phyloP scores from a whole-genome alignment of 2,113 vertebrate species.

The Lonchura striata region DNA sequence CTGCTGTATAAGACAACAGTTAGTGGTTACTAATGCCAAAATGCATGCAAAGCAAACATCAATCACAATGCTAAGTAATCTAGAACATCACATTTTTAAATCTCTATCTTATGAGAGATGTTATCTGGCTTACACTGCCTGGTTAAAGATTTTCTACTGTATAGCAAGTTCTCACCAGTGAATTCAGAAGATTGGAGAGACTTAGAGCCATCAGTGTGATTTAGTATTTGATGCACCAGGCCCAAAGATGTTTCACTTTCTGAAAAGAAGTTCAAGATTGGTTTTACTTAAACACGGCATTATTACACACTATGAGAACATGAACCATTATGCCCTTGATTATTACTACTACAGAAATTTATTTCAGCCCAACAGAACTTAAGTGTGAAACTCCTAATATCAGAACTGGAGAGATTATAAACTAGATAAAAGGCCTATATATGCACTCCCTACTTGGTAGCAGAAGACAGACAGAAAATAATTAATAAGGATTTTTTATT shows the following conservation, averaged over 20 bases:
- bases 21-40: neutral
- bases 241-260: constrained; percentile 55
- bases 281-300: constrained; percentile 33
- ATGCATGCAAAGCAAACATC: constrained; percentile 32
- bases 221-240: constrained; percentile 49
- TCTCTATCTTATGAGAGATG: neutral
- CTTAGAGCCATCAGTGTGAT: constrained; percentile 53
- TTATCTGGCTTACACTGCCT: constrained; percentile 12
- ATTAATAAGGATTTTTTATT: neutral
- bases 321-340: neutral
- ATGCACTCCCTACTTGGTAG: neutral
- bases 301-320: constrained; percentile 7
- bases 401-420: neutral
- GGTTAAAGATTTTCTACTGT: constrained; percentile 20
- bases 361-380: neutral
- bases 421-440: neutral
- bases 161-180: constrained; percentile 57
- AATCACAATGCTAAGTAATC: neutral
- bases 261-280: constrained; percentile 54
- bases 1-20: neutral
- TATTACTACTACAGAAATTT: neutral
- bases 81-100: neutral
- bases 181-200: constrained; percentile 51
- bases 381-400: neutral
- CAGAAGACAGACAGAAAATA: neutral